Conservation (phyloP, 2,113 vertebrate genomes). For the Eudyptes chrysolophus region DNA sequence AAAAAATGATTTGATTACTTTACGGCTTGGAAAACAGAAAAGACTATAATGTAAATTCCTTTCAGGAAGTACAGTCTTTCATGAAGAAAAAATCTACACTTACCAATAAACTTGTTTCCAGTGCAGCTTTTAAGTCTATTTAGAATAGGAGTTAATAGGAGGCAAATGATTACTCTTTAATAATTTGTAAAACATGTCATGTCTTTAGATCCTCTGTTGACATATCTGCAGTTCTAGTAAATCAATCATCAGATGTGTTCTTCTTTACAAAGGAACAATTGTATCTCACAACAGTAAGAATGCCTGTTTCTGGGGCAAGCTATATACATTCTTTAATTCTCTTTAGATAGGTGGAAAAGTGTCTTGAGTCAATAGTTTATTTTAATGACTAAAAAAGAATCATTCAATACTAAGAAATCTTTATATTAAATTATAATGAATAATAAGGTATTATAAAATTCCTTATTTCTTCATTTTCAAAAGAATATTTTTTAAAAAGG, state of each 20-base stretch:
- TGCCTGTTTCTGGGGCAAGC: neutral
- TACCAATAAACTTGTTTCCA: neutral
- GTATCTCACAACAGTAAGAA: neutral
- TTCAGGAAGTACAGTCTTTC: neutral
- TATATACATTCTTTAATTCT: neutral
- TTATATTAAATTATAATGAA: neutral
- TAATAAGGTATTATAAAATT: neutral
- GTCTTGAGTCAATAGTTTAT: neutral
- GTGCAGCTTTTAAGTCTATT: neutral
- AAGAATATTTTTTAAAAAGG: neutral
- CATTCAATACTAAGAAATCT: neutral
- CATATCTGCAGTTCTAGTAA: neutral
- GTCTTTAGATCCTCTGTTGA: neutral
- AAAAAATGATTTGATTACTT: neutral
- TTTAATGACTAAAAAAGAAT: neutral
- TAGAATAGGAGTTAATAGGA: neutral
- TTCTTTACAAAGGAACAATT: neutral
- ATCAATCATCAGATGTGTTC: neutral
- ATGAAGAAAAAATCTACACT: neutral
- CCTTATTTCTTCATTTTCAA: neutral
- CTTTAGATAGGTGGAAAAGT: neutral
- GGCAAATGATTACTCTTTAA: neutral
- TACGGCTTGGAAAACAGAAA: neutral
- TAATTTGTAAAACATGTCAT: neutral
- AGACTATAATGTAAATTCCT: neutral